Evolutionary conservation across 2,797 vertebrate species (phyloP).

Genomic region (Centropyge bicolor): DNA sequence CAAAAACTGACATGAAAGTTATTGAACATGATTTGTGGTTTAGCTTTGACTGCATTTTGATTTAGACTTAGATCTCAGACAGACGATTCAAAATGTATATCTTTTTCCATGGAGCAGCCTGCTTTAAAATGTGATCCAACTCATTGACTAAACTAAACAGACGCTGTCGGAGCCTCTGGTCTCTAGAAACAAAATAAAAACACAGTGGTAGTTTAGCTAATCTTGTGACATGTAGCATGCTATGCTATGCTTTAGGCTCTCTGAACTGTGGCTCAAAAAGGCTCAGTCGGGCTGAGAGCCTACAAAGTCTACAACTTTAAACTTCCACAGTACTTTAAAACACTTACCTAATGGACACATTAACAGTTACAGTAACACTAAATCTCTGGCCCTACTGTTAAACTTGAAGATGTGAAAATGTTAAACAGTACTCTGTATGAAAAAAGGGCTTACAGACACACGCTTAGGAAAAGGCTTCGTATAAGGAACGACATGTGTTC

Average conservation of each 20-base stretch:
- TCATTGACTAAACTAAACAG: constrained; percentile 55
- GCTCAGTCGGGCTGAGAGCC: constrained; percentile 13
- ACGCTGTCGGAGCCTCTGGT: constrained; percentile 68
- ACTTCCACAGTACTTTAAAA: constrained; percentile 24
- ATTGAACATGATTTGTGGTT: background rate
- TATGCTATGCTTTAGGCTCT: constrained; percentile 71
- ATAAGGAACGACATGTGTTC: constrained; percentile 60
- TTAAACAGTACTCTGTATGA: background rate
- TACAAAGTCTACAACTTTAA: constrained; percentile 22
- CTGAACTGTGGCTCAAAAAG: constrained; percentile 56
- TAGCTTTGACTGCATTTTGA: background rate
- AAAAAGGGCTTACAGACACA: constrained; percentile 7
- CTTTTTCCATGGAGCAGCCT: constrained; percentile 1
- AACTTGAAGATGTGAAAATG: constrained; percentile 12
- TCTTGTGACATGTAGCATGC: constrained; percentile 79
- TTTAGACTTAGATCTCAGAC: constrained; percentile 8
- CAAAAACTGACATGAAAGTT: background rate
- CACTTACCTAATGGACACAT: constrained; percentile 22
- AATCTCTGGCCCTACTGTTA: constrained; percentile 9
- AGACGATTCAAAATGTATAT: background rate
- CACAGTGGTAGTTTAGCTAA: constrained; percentile 62
- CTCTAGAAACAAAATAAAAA: constrained; percentile 76
- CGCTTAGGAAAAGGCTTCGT: constrained; percentile 35
- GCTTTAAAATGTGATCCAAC: constrained; percentile 50
- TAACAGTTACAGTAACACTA: constrained; percentile 30